Evolutionary conservation across 37 sponge, comb jelly and placozoan genomes (phyloP).

Genomic region (Chondrilla cf. caribensis): DNA sequence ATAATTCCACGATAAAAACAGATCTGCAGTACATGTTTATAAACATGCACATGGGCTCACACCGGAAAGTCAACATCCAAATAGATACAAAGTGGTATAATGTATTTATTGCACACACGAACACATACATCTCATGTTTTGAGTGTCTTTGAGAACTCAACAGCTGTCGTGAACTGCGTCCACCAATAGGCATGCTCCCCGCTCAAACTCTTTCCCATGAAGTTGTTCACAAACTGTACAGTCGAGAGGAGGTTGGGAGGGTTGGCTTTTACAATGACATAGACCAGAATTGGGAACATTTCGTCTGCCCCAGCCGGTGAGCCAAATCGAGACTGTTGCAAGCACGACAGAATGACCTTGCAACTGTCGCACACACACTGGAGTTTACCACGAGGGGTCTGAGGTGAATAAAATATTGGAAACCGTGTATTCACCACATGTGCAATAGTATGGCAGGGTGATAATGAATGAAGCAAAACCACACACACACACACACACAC

Average conservation of each 20-base stretch:
- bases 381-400: conserved; percentile 83
- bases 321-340: conserved; percentile 60
- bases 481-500: too few relatives aligned
- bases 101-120: background rate
- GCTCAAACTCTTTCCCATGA: conserved; percentile 25
- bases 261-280: conserved; percentile 82
- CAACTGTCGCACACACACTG: conserved; percentile 70
- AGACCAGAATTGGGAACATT: conserved; percentile 85
- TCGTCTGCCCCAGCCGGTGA: conserved; percentile 89
- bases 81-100: too few relatives aligned
- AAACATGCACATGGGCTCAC: too few relatives aligned
- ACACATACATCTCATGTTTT: too few relatives aligned
- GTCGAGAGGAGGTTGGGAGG: conserved; percentile 89
- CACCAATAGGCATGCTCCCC: conserved; percentile 90
- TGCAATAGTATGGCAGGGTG: background rate
- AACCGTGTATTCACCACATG: background rate
- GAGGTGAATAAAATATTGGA: background rate
- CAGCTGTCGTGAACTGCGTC: conserved; percentile 84
- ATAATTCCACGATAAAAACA: too few relatives aligned
- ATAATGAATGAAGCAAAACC: too few relatives aligned
- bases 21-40: too few relatives aligned
- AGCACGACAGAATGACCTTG: conserved; percentile 63
- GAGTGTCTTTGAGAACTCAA: conserved; percentile 83
- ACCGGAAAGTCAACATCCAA: too few relatives aligned
- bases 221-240: conserved; percentile 73